A percentile compares a stretch with the other conserved stretches of the same genome.
phyloP scores from a whole-genome alignment of 1,140 invertebrate species.

The Anastatus disparis region DNA sequence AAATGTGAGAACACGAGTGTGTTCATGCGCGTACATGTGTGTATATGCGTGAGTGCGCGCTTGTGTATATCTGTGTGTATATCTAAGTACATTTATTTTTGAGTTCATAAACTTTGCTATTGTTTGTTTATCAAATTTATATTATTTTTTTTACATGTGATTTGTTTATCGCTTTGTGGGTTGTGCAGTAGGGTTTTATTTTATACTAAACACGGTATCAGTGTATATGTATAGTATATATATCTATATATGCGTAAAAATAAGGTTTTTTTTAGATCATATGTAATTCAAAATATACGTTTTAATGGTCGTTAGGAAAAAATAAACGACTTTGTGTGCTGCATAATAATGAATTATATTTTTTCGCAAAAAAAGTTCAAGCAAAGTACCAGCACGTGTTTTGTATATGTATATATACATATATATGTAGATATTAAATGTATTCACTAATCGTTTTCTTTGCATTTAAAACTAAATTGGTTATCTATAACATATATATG shows the following conservation, averaged over 20 bases:
- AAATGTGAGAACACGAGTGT: background rate
- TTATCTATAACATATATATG: constrained; percentile 33
- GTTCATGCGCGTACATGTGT: background rate
- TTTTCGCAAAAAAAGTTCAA: constrained; percentile 34
- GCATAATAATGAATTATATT: constrained; percentile 4
- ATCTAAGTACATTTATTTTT: background rate
- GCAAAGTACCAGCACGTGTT: constrained; percentile 49
- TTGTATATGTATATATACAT: constrained; percentile 19
- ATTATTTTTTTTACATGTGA: background rate
- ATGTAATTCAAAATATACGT: background rate
- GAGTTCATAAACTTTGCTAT: background rate
- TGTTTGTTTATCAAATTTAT: background rate
- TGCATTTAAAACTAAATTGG: constrained; percentile 17
- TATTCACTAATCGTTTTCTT: too few species aligned
- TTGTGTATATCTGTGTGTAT: background rate
- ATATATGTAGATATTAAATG: background rate
- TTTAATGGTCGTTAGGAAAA: background rate
- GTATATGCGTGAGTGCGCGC: background rate
- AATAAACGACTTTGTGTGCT: constrained; percentile 8
- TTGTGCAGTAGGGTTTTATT: too few species aligned
- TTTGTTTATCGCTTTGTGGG: too few species aligned
- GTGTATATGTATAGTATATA: background rate
- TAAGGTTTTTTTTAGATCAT: background rate
- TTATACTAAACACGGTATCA: background rate
- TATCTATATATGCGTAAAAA: constrained; percentile 24